Base-by-base conservation (phyloP, 2,797 vertebrate genomes). In the Iguana delicatissima region DNA sequence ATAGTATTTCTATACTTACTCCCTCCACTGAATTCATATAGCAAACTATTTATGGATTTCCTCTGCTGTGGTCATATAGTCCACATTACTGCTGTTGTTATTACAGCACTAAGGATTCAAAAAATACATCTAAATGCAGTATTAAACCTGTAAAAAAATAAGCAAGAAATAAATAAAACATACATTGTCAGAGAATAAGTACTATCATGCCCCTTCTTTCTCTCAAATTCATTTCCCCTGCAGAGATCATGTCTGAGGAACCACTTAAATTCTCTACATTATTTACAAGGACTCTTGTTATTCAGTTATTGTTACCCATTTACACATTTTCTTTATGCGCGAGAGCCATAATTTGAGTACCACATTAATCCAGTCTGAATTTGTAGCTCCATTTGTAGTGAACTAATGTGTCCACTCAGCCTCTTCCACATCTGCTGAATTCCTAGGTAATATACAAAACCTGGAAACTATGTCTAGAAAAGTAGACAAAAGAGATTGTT, bases 211-310 rank as follows among this genome's bases (percentile, higher is more conserved):
- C 85, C 89, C 93, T 26, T 77, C 32, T 64, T 22, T 42, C 22
- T 52, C 32, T 83, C 91, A 94, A 92, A 87, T 92, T 93, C 85
- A 74, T 80, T 94, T 85, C 73, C 89, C 92, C 93, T 94, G 88
- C 89, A 93, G 93, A 94, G 91, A 95, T 92, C 82, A 87, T 92
- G 84, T 92, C 89, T 89, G 91, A 94, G 76, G 91, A 94, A 77
- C 92, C 92, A 38, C 93, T 91, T 96, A 94, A 95, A 95, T 88
- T 73, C 72, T 13, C 92, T 95, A 94, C 93, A 93, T 96, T 96
- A 95, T 96, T 96, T 96, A 95, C 93, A 95, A 94, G 87, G 94
- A 94, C 90, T 57, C 42, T 95, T 95, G 89, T 95, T 96, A 96
- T 96, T 96, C 95, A 95, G 95, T 95, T 95, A 95, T 93, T 95